Base-by-base conservation (phyloP, 2,888 invertebrate genomes). In the Idaea biselata region DNA sequence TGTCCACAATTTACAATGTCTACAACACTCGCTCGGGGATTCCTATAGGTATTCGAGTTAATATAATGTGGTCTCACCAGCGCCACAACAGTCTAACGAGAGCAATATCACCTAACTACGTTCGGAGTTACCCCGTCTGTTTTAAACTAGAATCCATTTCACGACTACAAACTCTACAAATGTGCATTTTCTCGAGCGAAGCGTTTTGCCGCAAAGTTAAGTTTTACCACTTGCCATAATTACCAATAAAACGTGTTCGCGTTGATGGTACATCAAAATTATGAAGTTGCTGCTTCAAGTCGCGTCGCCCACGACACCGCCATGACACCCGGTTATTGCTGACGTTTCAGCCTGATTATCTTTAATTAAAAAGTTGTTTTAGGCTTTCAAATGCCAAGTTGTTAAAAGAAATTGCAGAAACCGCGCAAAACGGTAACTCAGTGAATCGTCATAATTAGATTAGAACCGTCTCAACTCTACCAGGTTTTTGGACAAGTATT, bases 291-390 rank as follows among this genome's bases (percentile, higher is more conserved):
- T 78, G 73, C 79, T 84, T 44, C 14, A 44, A 44, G 44, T 14
- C 44, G 44, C 33, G 7, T 44, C 44, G 44, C 44, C 44, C 44
- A 14, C 7, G 14, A 14, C 77, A 80, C 78, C 81, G 80, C 78
- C 79, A 79, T 83, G 86, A 85, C 86, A 84, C 80, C 81, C 81
- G 82, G 77, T 83, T 84, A 88, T 86, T 86, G 85, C 84, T 83
- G 83, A 84, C 84, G 81, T 85, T 89, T 86, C 80, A 81, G 81
- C 77, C 83, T 87, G 85, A 88, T 89, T 88, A 89, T 88, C 85
- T 86, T 89, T 89, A 89, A 88, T 89, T 88, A 89, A 89, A 90
- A 89, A 89, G 87, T 89, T 89, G 84, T 86, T 86, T 86, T 81
- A 86, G 82, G 80, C 81, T 78, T 80, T 83, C 82, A 85, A 87